Base-by-base conservation (phyloP, 2,113 vertebrate species). In the Bubo blakistoni region DNA sequence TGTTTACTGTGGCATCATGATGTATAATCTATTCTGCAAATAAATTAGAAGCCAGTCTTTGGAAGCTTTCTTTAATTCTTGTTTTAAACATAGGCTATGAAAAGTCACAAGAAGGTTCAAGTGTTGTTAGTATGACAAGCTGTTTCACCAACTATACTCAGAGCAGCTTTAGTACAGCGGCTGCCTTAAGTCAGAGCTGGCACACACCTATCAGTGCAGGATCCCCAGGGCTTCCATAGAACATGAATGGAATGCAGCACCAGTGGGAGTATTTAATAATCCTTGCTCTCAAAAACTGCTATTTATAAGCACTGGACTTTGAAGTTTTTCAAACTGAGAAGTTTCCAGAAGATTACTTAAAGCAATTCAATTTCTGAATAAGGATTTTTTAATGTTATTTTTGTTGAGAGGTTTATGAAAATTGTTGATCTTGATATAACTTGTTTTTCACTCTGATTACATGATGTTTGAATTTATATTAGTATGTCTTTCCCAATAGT, bases 31-130 rank as follows among this genome's bases (percentile, higher is more conserved):
- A 72, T 95, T 97, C 95, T 95, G 92, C 44, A 92, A 94, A 93
- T 90, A 91, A 90, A 74, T 96, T 97, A 98, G 96, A 97, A 97
- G 96, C 82, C 97, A 96, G 81, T 78, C 94, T 94, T 97, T 97
- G 87, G 94, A 96, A 98, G 92, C 88, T 86, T 94, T 96, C 86
- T 92, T 84, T 46, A 49, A 22, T 61, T 92, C 95, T 96, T 96
- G 57, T 96, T 98, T 96, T 95, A 97, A 97, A 95, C 86, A 79
- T 94, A 95, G 94, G 62, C 94, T 96, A 86, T 94, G 95, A 84
- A 95, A 96, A 98, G 80, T 76, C 82, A 38, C 78, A 78, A 82
- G 94, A 90, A 97, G 92, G 90, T 96, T 97, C 85, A 80, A 96
- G 94, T 94, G 92, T 94, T 91, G 89, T 96, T 97, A 96, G 94